A percentile compares a stretch with the other conserved stretches of the same genome.
Conservation (phyloP, 2,113 vertebrate genomes). For the Actenoides hombroni region DNA sequence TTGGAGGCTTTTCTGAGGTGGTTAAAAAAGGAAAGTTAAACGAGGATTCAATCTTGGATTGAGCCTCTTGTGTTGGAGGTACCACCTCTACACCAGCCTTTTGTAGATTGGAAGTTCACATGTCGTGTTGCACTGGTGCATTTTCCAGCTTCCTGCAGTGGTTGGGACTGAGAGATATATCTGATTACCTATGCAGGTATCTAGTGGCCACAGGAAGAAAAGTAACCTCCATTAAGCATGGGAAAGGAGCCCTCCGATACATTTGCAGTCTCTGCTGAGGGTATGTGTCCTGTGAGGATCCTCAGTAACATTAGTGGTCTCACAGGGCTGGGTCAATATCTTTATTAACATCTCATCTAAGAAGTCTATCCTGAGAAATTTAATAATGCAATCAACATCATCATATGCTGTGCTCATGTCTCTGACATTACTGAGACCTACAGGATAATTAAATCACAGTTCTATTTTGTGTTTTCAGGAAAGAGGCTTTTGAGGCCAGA, state of each 20-base stretch:
- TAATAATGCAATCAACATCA: not conserved
- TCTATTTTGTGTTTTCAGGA: not conserved
- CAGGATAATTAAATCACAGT: not conserved
- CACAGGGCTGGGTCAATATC: not conserved
- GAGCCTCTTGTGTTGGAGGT: not conserved
- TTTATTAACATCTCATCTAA: not conserved
- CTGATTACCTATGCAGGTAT: too few relatives aligned
- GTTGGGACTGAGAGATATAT: not conserved
- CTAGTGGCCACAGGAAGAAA: not conserved
- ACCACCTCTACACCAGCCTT: not conserved
- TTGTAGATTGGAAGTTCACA: not conserved
- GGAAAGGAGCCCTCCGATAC: not conserved
- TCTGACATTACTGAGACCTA: not conserved
- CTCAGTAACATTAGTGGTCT: not conserved
- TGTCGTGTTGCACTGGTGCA: not conserved
- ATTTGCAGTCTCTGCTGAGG: not conserved
- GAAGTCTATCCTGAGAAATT: not conserved
- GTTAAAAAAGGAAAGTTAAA: not conserved
- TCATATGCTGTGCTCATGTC: not conserved
- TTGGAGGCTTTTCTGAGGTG: not conserved
- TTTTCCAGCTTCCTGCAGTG: not conserved
- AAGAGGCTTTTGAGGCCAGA: not conserved
- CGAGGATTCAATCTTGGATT: not conserved
- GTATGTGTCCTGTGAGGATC: not conserved
- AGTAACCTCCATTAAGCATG: too few relatives aligned